Percentiles rank a stretch among this genome's conserved stretches.
Evolutionary conservation across 2,888 invertebrate species (phyloP).

Genomic region (Polyommatus iphigenia): DNA sequence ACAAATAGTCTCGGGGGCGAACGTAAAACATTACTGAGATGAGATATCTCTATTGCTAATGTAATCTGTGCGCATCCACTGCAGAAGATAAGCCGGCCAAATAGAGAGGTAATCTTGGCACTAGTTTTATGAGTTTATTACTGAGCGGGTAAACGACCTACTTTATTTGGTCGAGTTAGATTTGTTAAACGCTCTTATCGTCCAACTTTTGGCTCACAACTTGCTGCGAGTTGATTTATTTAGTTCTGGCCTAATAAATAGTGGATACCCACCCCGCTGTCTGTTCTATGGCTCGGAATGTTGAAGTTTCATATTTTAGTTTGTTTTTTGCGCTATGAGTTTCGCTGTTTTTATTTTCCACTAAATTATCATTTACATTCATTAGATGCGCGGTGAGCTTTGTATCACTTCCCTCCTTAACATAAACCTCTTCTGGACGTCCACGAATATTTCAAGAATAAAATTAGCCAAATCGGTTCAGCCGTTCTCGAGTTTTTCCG

Average conservation of each 20-base stretch:
- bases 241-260: conserved; percentile 29
- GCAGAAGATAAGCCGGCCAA: conserved; percentile 70
- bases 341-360: not conserved
- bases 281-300: conserved; percentile 9
- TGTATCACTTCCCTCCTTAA: too few species aligned
- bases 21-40: conserved; percentile 7
- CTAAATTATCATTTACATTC: not conserved
- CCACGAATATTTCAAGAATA: too few species aligned
- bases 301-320: not conserved
- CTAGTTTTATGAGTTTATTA: conserved; percentile 61
- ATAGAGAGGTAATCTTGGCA: conserved; percentile 71
- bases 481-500: too few species aligned
- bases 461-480: too few species aligned
- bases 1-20: conserved; percentile 7
- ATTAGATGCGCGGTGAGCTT: too few species aligned
- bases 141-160: conserved; percentile 58
- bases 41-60: conserved; percentile 31
- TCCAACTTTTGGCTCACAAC: conserved; percentile 34
- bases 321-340: not conserved
- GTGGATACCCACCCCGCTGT: conserved; percentile 21
- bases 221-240: conserved; percentile 31
- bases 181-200: conserved; percentile 46
- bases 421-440: too few species aligned
- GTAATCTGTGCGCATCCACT: conserved; percentile 52
- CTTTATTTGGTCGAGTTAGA: conserved; percentile 55